phyloP scores from a whole-genome alignment of 1,140 invertebrate species.

The Drosophila chauvacae region DNA sequence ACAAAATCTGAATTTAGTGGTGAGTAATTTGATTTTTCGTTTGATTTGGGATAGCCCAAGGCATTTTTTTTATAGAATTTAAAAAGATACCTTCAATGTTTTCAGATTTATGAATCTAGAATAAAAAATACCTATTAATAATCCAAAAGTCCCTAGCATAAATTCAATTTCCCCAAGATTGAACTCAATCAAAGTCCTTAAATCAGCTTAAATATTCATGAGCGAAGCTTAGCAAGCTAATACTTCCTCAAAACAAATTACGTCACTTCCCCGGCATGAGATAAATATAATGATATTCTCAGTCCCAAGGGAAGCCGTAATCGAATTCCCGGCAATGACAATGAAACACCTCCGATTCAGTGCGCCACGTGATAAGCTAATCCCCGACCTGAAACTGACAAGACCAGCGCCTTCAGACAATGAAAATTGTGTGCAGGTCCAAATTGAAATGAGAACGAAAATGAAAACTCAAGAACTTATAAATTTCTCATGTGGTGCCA shows the following conservation, averaged over 20 bases:
- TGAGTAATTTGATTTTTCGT: slow-evolving; percentile 51
- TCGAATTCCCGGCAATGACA: slow-evolving; percentile 20
- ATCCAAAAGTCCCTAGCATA: neutral
- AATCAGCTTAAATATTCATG: slow-evolving; percentile 18
- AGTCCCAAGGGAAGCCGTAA: slow-evolving; percentile 1
- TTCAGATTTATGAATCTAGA: neutral
- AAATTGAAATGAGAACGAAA: slow-evolving; percentile 72
- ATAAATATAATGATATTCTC: slow-evolving; percentile 15
- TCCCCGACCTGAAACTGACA: slow-evolving; percentile 69
- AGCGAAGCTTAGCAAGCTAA: neutral
- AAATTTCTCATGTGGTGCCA: slow-evolving; percentile 58
- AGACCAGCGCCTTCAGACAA: slow-evolving; percentile 68
- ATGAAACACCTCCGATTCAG: slow-evolving; percentile 42
- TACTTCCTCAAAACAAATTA: slow-evolving; percentile 24
- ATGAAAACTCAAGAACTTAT: slow-evolving; percentile 78
- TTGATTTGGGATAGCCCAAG: neutral
- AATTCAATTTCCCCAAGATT: neutral
- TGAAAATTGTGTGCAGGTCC: slow-evolving; percentile 56
- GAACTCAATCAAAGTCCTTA: neutral
- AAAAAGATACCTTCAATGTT: neutral
- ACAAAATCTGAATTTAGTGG: slow-evolving; percentile 43
- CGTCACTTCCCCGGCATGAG: slow-evolving; percentile 3
- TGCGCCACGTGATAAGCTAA: slow-evolving; percentile 70
- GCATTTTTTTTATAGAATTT: neutral
- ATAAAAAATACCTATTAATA: neutral